These are phyloP conservation scores for Pteronotus mesoamericanus DNA, from an alignment of 2,797 vertebrate genomes.

Conservation along the genomic window DNA sequence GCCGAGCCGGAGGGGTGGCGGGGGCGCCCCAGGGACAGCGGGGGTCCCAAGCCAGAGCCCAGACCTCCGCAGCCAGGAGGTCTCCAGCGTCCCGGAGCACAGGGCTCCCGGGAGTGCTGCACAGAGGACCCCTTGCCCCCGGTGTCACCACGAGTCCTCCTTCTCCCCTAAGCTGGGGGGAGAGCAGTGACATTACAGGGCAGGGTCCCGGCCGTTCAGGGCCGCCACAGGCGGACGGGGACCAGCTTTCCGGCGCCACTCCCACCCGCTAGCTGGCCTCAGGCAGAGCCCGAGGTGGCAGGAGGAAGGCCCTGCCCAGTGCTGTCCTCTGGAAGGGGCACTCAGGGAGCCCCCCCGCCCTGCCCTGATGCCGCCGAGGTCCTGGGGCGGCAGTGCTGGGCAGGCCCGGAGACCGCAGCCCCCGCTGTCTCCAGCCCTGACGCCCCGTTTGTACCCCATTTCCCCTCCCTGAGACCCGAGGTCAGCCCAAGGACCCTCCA, in stretches of 20 bases:
- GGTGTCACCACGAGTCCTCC: fast-evolving
- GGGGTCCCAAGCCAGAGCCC: fast-evolving
- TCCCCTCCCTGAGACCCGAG: neutral
- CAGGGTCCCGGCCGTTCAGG: neutral
- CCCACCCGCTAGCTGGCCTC: neutral
- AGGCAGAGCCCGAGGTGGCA: neutral
- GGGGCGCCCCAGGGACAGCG: fast-evolving
- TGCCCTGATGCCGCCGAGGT: fast-evolving
- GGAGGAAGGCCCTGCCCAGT: neutral
- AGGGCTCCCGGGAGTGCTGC: fast-evolving
- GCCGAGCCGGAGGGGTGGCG: fast-evolving
- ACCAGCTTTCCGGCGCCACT: neutral
- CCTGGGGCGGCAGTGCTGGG: neutral
- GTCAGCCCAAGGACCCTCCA: fast-evolving
- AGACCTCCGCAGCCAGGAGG: neutral
- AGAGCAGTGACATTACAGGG: neutral
- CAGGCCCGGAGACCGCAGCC: neutral
- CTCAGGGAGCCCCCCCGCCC: fast-evolving
- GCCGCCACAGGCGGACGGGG: no score
- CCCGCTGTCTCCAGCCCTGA: neutral
- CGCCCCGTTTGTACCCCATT: neutral
- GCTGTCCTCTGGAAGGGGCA: fast-evolving
- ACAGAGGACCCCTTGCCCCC: fast-evolving
- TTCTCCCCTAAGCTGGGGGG: fast-evolving
- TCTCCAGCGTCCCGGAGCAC: neutral